Conservation (phyloP, 2,888 invertebrate genomes). For the Polydrusus cervinus region DNA sequence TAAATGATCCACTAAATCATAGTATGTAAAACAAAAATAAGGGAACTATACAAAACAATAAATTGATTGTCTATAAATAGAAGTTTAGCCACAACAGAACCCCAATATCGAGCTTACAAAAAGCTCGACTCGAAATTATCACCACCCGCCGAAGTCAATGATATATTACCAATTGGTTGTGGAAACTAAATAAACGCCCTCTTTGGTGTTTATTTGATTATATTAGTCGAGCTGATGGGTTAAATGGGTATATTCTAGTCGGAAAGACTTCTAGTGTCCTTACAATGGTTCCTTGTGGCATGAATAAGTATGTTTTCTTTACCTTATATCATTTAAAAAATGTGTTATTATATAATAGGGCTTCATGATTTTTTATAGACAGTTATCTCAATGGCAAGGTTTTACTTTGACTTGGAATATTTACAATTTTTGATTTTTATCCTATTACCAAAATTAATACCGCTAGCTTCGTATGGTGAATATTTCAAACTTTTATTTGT, state of each 20-base stretch:
- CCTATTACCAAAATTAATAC: too few species aligned
- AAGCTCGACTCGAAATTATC: conserved; percentile 14
- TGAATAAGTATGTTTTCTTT: too few species aligned
- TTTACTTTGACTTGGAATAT: too few species aligned
- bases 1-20: too few species aligned
- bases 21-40: not conserved
- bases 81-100: not conserved
- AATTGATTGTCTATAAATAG: not conserved
- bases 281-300: not conserved
- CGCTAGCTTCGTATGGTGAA: too few species aligned
- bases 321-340: too few species aligned
- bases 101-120: not conserved
- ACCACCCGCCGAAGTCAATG: not conserved
- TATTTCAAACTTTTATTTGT: too few species aligned
- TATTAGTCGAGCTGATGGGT: conserved; percentile 1
- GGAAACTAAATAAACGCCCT: conserved; percentile 9
- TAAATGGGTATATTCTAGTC: not conserved
- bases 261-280: not conserved
- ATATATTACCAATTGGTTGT: conserved; percentile 18
- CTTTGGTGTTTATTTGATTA: conserved; percentile 12
- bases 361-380: too few species aligned
- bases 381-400: too few species aligned
- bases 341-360: too few species aligned
- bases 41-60: not conserved
- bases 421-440: too few species aligned